Evolutionary conservation across 1,140 invertebrate species (phyloP), one percentile per base, ranked within the genome.

Genomic region (Drosophila hydei): DNA sequence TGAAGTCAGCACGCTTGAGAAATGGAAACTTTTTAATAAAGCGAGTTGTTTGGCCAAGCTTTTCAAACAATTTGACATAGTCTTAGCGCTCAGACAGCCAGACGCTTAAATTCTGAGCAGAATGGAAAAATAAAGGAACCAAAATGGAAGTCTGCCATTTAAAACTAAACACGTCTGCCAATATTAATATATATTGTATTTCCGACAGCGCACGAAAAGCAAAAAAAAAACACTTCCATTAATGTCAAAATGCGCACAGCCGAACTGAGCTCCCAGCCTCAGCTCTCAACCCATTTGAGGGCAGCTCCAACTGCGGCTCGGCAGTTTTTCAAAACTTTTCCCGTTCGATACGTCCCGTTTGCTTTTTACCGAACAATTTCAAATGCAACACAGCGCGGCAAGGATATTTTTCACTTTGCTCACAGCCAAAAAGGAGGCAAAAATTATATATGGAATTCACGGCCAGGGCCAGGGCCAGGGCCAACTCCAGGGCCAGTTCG

Each of bases 361-460:
- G 60, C 27, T 72, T 58, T 61, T 70, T 54, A 60, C 60, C 77
- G 54, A 70, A 60, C 59, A 40, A 76, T 79, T 83, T 79, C 62
- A 60, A 85, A 79, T 77, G 67, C 79, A 83, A 74, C 75, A 72
- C 75, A 77, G 56, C 75, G 60, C 55, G 75, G 72, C 79, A 65
- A 84, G 79, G 79, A 83, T 84, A 84, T 77, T 85, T 85, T 85
- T 81, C 81, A 71, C 77, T 85, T 77, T 79, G 19, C 59, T 60
- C 65, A 63, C 56, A 16, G 45, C 18, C 25, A 27, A 43, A 52
- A 61, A 45, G 27, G 21, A 40, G 38, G 61, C 30, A 58, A 48
- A 65, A 76, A 84, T 84, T 84, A 84, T 84, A 77, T 73, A 79
- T 77, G 73, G 77, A 80, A 87, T 85, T 85, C 81, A 85, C 74